Conservation (phyloP, 2,888 invertebrate genomes). For the Clivina fossor region DNA sequence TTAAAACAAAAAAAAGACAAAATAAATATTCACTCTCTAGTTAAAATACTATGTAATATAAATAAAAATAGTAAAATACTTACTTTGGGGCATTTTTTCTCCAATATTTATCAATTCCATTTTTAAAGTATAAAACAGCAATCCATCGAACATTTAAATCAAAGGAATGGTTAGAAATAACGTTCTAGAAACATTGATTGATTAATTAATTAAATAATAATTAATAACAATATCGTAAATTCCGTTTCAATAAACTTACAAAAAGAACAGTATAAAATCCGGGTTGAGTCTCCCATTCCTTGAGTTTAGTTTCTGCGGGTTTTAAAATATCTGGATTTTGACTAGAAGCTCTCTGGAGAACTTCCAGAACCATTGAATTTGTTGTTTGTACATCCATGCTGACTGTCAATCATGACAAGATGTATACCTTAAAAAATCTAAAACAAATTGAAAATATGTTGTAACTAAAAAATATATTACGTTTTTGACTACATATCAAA, state of each 20-base stretch:
- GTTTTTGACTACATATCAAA: too few species aligned
- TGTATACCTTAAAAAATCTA: constrained; percentile 23
- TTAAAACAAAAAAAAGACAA: too few species aligned
- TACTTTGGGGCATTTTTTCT: constrained; percentile 78
- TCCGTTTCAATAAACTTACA: constrained; percentile 57
- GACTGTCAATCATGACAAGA: constrained; percentile 24
- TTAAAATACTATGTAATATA: constrained; percentile 2
- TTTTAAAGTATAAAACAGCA: constrained; percentile 90
- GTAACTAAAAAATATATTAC: too few species aligned
- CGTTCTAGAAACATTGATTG: constrained; percentile 58
- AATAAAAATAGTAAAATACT: constrained; percentile 44
- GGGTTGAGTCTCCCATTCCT: constrained; percentile 86
- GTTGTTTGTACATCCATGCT: constrained; percentile 60
- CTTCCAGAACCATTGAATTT: constrained; percentile 68
- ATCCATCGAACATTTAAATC: constrained; percentile 88
- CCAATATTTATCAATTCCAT: constrained; percentile 93
- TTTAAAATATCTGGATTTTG: constrained; percentile 82
- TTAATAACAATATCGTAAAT: constrained; percentile 6
- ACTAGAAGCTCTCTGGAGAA: constrained; percentile 81
- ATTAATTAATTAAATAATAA: constrained; percentile 10
- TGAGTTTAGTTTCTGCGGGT: constrained; percentile 83
- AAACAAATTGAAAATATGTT: too few species aligned
- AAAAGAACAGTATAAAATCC: constrained; percentile 86
- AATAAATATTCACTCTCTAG: too few species aligned
- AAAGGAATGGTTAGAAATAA: constrained; percentile 74